A percentile compares a stretch with the other conserved stretches of the same genome.
Conservation (phyloP, 2,797 vertebrate species). For the Heliangelus exortis region DNA sequence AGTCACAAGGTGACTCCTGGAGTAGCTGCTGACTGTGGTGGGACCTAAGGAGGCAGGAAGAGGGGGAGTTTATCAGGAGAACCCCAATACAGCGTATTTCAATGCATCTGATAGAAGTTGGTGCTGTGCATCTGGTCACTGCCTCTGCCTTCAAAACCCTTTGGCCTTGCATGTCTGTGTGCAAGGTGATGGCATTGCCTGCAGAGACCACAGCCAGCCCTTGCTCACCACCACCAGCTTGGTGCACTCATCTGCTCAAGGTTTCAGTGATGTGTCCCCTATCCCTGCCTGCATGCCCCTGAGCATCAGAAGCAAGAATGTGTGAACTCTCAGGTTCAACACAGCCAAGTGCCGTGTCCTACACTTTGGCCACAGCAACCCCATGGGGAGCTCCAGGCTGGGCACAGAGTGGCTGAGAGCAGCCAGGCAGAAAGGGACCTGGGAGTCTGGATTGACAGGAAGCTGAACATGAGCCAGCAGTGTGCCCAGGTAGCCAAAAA, state of each 20-base stretch:
- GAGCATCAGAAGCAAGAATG: fast-evolving
- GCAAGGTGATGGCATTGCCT: fast-evolving
- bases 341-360: too few species aligned
- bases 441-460: too few species aligned
- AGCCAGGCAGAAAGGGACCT: too few species aligned
- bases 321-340: too few species aligned
- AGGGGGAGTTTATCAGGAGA: neutral
- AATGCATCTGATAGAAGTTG: neutral
- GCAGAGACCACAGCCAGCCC: neutral
- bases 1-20: neutral
- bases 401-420: too few species aligned
- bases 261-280: neutral
- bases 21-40: neutral
- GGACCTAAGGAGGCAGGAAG: neutral
- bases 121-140: fast-evolving
- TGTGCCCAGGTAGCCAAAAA: too few species aligned
- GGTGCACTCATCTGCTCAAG: neutral
- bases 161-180: fast-evolving
- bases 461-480: too few species aligned
- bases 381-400: too few species aligned
- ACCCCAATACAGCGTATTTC: neutral
- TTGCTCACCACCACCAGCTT: neutral
- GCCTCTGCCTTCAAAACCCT: neutral
- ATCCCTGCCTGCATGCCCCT: fast-evolving
- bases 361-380: too few species aligned